phyloP scores from a whole-genome alignment of 2,797 vertebrate genomes.

The Vespertilio murinus region DNA sequence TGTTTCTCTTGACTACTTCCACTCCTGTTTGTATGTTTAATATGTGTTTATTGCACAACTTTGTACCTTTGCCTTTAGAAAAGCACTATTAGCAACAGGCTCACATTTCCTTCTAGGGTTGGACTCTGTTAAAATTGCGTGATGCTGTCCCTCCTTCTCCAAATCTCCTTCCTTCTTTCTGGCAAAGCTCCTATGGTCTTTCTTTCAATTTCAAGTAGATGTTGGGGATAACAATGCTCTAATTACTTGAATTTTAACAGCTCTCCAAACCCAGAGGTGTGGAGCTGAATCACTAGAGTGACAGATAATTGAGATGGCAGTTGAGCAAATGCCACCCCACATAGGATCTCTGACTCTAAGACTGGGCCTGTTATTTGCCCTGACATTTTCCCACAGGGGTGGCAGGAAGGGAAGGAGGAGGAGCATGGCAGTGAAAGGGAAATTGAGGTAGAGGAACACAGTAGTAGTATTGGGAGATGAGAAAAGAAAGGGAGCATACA shows the following conservation, averaged over 20 bases:
- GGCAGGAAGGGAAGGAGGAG: background rate
- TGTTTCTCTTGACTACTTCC: background rate
- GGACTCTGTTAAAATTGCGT: background rate
- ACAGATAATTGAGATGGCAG: background rate
- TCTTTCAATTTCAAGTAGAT: background rate
- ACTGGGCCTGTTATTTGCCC: background rate
- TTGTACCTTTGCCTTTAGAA: background rate
- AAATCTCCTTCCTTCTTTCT: background rate
- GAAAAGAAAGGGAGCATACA: background rate
- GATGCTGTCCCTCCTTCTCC: background rate
- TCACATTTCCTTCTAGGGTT: background rate
- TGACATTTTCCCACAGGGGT: background rate
- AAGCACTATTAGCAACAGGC: background rate
- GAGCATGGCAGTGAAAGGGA: background rate
- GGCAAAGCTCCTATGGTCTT: background rate
- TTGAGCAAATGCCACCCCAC: background rate
- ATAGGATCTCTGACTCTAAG: background rate
- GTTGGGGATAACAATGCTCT: background rate
- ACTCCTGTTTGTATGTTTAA: background rate
- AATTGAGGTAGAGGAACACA: background rate
- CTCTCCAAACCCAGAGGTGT: background rate
- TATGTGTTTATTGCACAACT: background rate
- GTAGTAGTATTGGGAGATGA: background rate
- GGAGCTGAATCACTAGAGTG: background rate
- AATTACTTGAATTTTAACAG: background rate